Evolutionary conservation across 2,113 vertebrate genomes (phyloP).

Genomic region (Rhinichthys klamathensis): DNA sequence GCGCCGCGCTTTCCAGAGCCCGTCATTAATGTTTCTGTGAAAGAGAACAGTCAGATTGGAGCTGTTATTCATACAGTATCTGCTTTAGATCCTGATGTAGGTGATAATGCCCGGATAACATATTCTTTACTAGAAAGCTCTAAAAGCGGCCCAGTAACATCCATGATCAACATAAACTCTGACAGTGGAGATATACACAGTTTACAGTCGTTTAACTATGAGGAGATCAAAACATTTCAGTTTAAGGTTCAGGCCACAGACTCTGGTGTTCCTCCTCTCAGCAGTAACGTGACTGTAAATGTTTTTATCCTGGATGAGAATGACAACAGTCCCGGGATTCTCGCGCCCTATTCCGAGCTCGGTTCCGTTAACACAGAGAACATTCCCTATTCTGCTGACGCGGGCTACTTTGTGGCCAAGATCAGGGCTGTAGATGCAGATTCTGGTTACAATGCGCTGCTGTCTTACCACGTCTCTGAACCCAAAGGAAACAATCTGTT

Average conservation of each 20-base stretch:
- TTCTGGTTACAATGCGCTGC: conserved; percentile 65
- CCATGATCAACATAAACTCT: conserved; percentile 61
- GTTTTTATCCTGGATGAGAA: conserved; percentile 70
- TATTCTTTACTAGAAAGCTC: conserved; percentile 65
- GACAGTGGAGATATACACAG: conserved; percentile 52
- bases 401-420: conserved; percentile 56
- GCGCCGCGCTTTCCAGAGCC: conserved; percentile 57
- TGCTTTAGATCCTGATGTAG: conserved; percentile 67
- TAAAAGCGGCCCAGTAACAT: conserved; percentile 56
- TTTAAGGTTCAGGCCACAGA: conserved; percentile 67
- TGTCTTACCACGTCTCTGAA: conserved; percentile 60
- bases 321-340: conserved; percentile 63
- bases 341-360: conserved; percentile 58
- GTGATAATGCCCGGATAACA: conserved; percentile 60
- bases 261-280: conserved; percentile 57
- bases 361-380: conserved; percentile 45
- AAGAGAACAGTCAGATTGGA: conserved; percentile 73
- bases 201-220: conserved; percentile 58
- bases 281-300: conserved; percentile 60
- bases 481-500: conserved; percentile 61
- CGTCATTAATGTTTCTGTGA: conserved; percentile 70
- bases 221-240: conserved; percentile 59
- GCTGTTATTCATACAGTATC: conserved; percentile 68
- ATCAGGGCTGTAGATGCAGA: conserved; percentile 60
- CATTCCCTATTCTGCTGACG: conserved; percentile 48